Percentiles rank a stretch among this genome's conserved stretches.
These are phyloP conservation scores for Chrysolina americana DNA, from an alignment of 2,888 invertebrate species.

Conservation along the genomic window DNA sequence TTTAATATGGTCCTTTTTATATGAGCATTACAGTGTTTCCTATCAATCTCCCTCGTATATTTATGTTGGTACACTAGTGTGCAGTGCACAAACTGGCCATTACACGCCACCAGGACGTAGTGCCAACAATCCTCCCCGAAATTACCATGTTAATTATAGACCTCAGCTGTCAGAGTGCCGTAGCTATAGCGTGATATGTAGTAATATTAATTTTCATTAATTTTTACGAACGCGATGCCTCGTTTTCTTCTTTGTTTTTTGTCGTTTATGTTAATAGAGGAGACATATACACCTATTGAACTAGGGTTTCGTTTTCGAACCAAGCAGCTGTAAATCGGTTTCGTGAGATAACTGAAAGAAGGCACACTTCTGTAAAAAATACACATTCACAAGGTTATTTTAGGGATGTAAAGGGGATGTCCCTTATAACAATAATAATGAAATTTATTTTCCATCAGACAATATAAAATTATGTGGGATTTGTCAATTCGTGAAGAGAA, in stretches of 20 bases:
- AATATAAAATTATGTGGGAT: too few relatives aligned
- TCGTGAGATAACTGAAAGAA: slow-evolving; percentile 7
- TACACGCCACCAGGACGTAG: slow-evolving; percentile 69
- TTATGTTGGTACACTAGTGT: not conserved
- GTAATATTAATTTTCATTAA: slow-evolving; percentile 67
- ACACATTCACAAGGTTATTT: not conserved
- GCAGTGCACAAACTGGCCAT: slow-evolving; percentile 64
- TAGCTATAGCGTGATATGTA: slow-evolving; percentile 61
- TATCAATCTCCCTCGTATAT: slow-evolving; percentile 7
- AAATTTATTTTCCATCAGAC: too few relatives aligned
- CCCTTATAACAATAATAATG: too few relatives aligned
- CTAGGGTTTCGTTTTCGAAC: not conserved
- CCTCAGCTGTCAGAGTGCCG: slow-evolving; percentile 60
- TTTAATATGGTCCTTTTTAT: too few relatives aligned
- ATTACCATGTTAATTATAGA: slow-evolving; percentile 71
- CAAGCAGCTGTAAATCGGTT: not conserved
- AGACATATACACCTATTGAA: not conserved
- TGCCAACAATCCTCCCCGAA: slow-evolving; percentile 70
- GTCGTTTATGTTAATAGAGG: slow-evolving; percentile 14
- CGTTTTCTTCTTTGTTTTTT: slow-evolving; percentile 33
- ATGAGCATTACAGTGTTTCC: not conserved
- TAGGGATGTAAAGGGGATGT: too few relatives aligned
- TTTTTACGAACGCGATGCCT: slow-evolving; percentile 53
- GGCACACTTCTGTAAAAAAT: not conserved
- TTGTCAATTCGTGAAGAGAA: too few relatives aligned